Percentiles rank a stretch among this genome's conserved stretches.
These are phyloP conservation scores for Acleris holmiana DNA, from an alignment of 2,888 invertebrate species.

Conservation along the genomic window DNA sequence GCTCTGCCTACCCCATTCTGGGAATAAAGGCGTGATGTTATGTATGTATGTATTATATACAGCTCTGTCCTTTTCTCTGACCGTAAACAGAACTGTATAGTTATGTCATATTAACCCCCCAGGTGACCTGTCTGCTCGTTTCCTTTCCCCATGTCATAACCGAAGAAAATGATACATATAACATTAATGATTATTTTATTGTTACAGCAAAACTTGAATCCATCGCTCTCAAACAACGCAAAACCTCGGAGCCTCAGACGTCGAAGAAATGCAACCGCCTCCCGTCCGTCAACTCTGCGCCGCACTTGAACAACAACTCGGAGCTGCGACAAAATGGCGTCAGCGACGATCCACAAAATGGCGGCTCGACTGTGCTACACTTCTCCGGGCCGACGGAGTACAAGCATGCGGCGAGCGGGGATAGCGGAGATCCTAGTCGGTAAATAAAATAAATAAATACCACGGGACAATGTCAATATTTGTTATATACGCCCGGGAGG, in stretches of 20 bases:
- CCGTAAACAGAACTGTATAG: no score
- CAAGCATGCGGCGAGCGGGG: not conserved
- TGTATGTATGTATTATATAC: no score
- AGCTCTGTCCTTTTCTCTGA: no score
- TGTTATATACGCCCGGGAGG: no score
- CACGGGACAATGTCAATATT: no score
- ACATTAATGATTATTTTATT: not conserved
- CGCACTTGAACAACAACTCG: conserved; percentile 70
- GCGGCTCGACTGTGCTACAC: conserved; percentile 1
- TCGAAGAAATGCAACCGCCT: conserved; percentile 53
- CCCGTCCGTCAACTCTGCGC: conserved; percentile 71
- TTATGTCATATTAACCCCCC: no score
- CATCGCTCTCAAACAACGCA: conserved; percentile 46
- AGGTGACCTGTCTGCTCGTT: no score
- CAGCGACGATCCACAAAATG: conserved; percentile 25
- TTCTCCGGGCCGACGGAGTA: conserved; percentile 1
- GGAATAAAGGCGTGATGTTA: no score
- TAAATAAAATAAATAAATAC: no score
- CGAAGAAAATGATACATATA: no score
- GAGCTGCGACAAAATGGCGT: conserved; percentile 11
- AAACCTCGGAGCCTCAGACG: conserved; percentile 42
- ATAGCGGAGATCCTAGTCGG: not conserved
- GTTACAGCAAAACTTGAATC: conserved; percentile 54
- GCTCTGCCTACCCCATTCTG: no score
- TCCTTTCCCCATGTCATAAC: no score